phyloP scores from a whole-genome alignment of 2,113 vertebrate genomes.

The Oryzias woworae region DNA sequence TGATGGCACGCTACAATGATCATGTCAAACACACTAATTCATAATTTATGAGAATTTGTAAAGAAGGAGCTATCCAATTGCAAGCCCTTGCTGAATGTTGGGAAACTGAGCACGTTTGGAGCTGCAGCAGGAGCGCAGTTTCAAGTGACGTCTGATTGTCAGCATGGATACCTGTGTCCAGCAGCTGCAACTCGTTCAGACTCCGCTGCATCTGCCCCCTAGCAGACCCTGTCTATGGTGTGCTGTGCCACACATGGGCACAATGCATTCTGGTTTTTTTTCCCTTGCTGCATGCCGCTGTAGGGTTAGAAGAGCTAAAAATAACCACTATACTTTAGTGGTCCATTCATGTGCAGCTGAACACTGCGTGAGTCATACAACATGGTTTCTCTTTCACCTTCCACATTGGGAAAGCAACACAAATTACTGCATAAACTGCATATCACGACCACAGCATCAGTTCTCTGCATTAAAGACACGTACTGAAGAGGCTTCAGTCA shows the following conservation, averaged over 20 bases:
- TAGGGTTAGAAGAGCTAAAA: slow-evolving; percentile 66
- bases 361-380: slow-evolving; percentile 44
- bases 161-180: slow-evolving; percentile 18
- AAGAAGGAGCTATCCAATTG: no score
- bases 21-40: no score
- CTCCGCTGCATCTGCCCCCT: slow-evolving; percentile 27
- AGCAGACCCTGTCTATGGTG: slow-evolving; percentile 40
- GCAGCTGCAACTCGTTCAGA: slow-evolving; percentile 31
- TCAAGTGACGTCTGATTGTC: not conserved
- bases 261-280: slow-evolving; percentile 63
- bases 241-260: slow-evolving; percentile 21
- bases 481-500: not conserved
- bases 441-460: not conserved
- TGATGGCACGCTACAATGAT: no score
- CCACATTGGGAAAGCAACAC: not conserved
- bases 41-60: no score
- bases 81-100: no score
- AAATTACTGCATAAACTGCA: slow-evolving; percentile 1
- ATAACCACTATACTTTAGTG: slow-evolving; percentile 61
- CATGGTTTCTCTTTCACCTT: slow-evolving; percentile 22
- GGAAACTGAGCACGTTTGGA: slow-evolving; percentile 3
- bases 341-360: slow-evolving; percentile 70
- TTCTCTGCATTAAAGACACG: no score
- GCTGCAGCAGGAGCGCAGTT: not conserved
- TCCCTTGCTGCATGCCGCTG: slow-evolving; percentile 50